A percentile compares a stretch with the other conserved stretches of the same genome.
Evolutionary conservation across 2,888 invertebrate genomes (phyloP).

Genomic region (Aromia moschata): DNA sequence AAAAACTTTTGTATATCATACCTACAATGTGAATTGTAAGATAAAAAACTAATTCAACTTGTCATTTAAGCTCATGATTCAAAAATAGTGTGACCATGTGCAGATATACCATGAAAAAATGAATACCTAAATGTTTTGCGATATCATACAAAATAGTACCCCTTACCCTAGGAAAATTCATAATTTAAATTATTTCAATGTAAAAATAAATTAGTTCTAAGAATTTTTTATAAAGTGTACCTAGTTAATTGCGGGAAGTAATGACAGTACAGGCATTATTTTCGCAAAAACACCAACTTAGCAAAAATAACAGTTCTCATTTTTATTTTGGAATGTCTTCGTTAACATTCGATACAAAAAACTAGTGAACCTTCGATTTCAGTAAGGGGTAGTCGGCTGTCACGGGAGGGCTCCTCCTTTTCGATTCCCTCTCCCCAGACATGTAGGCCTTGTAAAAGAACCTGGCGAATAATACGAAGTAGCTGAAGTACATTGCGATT

Average conservation of each 20-base stretch:
- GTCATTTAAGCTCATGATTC: background rate
- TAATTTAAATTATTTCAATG: conserved; percentile 8
- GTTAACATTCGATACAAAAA: conserved; percentile 26
- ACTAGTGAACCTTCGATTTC: conserved; percentile 61
- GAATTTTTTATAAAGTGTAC: conserved; percentile 16
- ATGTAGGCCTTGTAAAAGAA: conserved; percentile 95
- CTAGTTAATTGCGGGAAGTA: conserved; percentile 15
- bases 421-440: conserved; percentile 62
- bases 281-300: conserved; percentile 16
- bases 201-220: conserved; percentile 15
- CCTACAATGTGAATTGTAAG: background rate
- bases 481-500: conserved; percentile 94
- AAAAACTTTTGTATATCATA: background rate
- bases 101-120: background rate
- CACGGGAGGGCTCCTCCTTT: conserved; percentile 50
- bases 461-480: conserved; percentile 90
- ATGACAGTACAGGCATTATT: conserved; percentile 17
- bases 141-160: conserved; percentile 17
- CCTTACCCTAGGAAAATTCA: conserved; percentile 3
- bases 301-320: conserved; percentile 29
- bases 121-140: conserved; percentile 13
- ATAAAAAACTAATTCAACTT: background rate
- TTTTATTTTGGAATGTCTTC: conserved; percentile 23
- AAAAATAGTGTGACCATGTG: background rate
- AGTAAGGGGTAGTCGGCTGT: conserved; percentile 59